Percentiles rank a stretch among this genome's conserved stretches.
Evolutionary conservation across 1,140 invertebrate genomes (phyloP).

Genomic region (Melipona quadrifasciata): DNA sequence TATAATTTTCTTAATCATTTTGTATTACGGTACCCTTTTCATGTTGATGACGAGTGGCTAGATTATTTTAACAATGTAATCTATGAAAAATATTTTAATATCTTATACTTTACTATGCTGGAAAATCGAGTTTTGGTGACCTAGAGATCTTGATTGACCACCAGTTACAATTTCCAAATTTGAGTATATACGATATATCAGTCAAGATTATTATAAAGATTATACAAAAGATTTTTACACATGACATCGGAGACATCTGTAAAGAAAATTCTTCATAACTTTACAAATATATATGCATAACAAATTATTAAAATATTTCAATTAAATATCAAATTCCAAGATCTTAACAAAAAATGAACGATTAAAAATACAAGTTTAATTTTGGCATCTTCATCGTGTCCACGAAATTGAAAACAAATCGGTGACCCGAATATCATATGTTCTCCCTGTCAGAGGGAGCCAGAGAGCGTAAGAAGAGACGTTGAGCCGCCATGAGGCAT

Average conservation of each 20-base stretch:
- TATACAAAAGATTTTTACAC: neutral
- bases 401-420: constrained; percentile 20
- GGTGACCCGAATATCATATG: constrained; percentile 33
- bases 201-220: neutral
- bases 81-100: no score
- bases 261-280: neutral
- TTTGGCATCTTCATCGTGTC: neutral
- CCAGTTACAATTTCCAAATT: neutral
- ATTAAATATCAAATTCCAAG: no score
- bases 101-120: neutral
- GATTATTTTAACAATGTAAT: neutral
- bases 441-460: constrained; percentile 29
- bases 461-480: constrained; percentile 36
- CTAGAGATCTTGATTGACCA: neutral
- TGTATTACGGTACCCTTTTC: neutral
- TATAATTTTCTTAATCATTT: neutral
- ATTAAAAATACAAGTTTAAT: neutral
- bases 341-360: neutral
- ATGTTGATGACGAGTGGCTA: neutral
- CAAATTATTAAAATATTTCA: no score
- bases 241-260: neutral
- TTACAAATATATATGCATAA: neutral
- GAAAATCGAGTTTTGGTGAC: neutral
- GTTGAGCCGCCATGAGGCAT: neutral
- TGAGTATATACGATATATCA: neutral